Percentiles rank a stretch among this genome's conserved stretches.
Evolutionary conservation across 2,113 vertebrate species (phyloP).

Genomic region (Amblyopsis rosae): DNA sequence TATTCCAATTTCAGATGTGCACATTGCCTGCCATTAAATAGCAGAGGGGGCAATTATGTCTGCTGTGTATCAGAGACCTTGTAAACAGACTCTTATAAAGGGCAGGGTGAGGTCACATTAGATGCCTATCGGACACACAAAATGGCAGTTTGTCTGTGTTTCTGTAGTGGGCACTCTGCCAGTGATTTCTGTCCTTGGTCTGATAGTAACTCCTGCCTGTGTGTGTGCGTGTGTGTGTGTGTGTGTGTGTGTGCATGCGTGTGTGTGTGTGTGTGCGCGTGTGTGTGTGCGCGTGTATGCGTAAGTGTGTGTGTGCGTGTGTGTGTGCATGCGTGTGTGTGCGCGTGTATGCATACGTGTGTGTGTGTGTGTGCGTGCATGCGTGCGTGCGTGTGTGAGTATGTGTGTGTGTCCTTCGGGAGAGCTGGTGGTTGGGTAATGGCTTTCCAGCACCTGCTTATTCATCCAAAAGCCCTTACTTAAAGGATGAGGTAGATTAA

Average conservation of each 20-base stretch:
- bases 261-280: background rate
- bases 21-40: constrained; percentile 63
- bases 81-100: constrained; percentile 34
- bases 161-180: constrained; percentile 55
- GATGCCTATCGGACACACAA: constrained; percentile 50
- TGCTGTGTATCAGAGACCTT: constrained; percentile 60
- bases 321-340: background rate
- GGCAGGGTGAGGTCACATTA: constrained; percentile 46
- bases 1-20: constrained; percentile 57
- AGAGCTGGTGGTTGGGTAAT: constrained; percentile 58
- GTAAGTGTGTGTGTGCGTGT: background rate
- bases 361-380: background rate
- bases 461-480: constrained; percentile 73
- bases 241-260: background rate
- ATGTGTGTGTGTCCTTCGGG: background rate
- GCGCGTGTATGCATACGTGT: background rate
- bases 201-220: constrained; percentile 54
- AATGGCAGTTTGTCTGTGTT: constrained; percentile 37
- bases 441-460: constrained; percentile 68
- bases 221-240: background rate
- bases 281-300: background rate
- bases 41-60: constrained; percentile 60
- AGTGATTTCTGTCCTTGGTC: constrained; percentile 66
- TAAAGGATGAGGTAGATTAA: constrained; percentile 74
- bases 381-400: background rate